A percentile compares a stretch with the other conserved stretches of the same genome.
phyloP scores from a whole-genome alignment of 2,888 invertebrate species.

The Microctonus aethiopoides region DNA sequence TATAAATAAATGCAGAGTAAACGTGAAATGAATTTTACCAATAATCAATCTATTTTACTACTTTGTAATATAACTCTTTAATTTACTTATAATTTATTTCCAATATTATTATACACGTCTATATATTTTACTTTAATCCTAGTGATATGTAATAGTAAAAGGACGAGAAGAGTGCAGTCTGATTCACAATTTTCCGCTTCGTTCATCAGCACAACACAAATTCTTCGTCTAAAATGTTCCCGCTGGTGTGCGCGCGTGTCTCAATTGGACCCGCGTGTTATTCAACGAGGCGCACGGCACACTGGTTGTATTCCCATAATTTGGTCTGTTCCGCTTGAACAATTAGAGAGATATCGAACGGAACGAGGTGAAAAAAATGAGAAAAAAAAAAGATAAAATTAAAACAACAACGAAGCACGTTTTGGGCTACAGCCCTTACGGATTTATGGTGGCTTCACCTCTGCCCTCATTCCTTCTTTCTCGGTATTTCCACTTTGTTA shows the following conservation, averaged over 20 bases:
- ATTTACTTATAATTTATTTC: background rate
- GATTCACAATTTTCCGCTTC: slow-evolving; percentile 17
- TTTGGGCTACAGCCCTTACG: slow-evolving; percentile 34
- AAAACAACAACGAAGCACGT: slow-evolving; percentile 13
- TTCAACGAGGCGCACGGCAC: background rate
- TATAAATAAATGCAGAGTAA: background rate
- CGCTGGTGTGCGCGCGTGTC: background rate
- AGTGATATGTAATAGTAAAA: too few relatives aligned
- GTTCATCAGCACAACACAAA: background rate
- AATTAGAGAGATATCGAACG: slow-evolving; percentile 41
- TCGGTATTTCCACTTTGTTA: slow-evolving; percentile 29
- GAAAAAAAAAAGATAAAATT: background rate
- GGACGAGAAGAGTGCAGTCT: too few relatives aligned
- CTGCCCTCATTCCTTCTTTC: slow-evolving; percentile 1
- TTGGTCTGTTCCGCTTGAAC: slow-evolving; percentile 41
- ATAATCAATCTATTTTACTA: too few relatives aligned
- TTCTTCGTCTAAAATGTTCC: background rate
- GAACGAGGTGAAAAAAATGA: slow-evolving; percentile 38
- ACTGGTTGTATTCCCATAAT: slow-evolving; percentile 29
- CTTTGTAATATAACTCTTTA: background rate
- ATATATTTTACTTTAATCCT: background rate
- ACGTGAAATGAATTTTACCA: too few relatives aligned
- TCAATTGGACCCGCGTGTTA: slow-evolving; percentile 3
- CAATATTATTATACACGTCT: background rate
- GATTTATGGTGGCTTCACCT: slow-evolving; percentile 39